Evolutionary conservation across 1,140 invertebrate genomes (phyloP), one percentile per base, ranked within the genome.

Genomic region (Drosophila paulistorum): DNA sequence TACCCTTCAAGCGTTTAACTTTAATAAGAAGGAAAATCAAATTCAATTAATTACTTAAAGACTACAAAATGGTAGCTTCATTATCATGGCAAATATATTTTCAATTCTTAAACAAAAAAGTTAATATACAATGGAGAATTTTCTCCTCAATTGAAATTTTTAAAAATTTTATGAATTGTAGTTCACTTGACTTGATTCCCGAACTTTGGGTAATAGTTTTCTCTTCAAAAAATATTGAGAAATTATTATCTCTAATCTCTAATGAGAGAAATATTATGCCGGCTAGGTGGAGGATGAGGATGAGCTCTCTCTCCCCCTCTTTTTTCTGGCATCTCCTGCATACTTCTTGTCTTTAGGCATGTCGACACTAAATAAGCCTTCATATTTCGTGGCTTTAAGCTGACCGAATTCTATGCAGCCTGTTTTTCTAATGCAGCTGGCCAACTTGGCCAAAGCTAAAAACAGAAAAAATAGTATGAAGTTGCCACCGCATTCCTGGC

Each of bases 351-450:
- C n/a, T 48, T 7, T 9, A 42, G 71, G 42, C 71, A 70, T 84
- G 84, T 89, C 84, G 85, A 78, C 85, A 90, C 85, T 89, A 89
- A 89, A 84, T 89, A 89, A 90, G 84, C 84, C 84, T 89, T 89
- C 86, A 89, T 89, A 80, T 89, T 89, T 89, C 80, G 81, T 89
- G 81, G 71, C 80, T 73, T 61, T 74, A 70, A 70, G 37, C 70
- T 87, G 84, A 89, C 84, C 84, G 84, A 89, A 89, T 89, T 89
- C 84, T 89, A 76, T 79, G 82, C 74, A 71, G 76, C 68, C 62
- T 58, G 74, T 81, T 84, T 69, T 79, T 65, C 59, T 33, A 20
- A 35, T 68, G 76, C 79, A 69, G 83, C 68, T 83, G 77, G 37
- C 37, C 73, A 55, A 41, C 73, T 64, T 37, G 45, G 33, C 41